Percentiles rank a stretch among this genome's conserved stretches.
phyloP scores from a whole-genome alignment of 2,797 vertebrate genomes.

The Apogon talboti region DNA sequence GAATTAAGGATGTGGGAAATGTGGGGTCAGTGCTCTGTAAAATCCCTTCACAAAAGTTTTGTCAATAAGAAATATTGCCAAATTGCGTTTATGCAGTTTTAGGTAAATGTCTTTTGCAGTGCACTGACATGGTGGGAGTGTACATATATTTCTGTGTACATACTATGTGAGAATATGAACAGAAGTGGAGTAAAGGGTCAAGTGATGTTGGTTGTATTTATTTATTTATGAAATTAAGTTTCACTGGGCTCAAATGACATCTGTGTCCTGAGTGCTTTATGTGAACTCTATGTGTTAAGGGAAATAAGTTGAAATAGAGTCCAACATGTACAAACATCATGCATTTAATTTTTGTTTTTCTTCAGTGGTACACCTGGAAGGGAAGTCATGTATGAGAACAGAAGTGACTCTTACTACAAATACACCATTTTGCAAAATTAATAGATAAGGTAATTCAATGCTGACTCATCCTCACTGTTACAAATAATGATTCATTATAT shows the following conservation, averaged over 20 bases:
- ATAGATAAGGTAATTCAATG: constrained; percentile 21
- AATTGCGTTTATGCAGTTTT: background rate
- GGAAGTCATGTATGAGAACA: constrained; percentile 20
- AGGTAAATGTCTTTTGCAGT: constrained; percentile 30
- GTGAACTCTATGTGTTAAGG: constrained; percentile 30
- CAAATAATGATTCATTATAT: constrained; percentile 28
- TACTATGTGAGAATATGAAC: constrained; percentile 60
- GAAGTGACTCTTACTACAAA: constrained; percentile 7
- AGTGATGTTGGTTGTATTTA: constrained; percentile 75
- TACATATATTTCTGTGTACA: constrained; percentile 66
- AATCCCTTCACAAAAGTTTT: constrained; percentile 9
- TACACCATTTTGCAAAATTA: constrained; percentile 23
- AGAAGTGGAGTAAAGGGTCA: constrained; percentile 49
- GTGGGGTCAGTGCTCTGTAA: constrained; percentile 36
- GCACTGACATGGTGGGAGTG: constrained; percentile 39
- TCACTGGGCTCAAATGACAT: constrained; percentile 46
- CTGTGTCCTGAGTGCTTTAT: constrained; percentile 37
- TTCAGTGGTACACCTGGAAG: constrained; percentile 9
- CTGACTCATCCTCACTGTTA: constrained; percentile 16
- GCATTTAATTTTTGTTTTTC: constrained; percentile 7
- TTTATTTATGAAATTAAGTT: constrained; percentile 77
- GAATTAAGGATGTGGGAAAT: constrained; percentile 44
- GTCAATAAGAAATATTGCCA: constrained; percentile 2
- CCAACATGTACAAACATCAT: constrained; percentile 23
- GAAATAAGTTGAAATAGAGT: constrained; percentile 20